Base-by-base conservation (phyloP, 2,113 vertebrate species). In the Percina caprodes region DNA sequence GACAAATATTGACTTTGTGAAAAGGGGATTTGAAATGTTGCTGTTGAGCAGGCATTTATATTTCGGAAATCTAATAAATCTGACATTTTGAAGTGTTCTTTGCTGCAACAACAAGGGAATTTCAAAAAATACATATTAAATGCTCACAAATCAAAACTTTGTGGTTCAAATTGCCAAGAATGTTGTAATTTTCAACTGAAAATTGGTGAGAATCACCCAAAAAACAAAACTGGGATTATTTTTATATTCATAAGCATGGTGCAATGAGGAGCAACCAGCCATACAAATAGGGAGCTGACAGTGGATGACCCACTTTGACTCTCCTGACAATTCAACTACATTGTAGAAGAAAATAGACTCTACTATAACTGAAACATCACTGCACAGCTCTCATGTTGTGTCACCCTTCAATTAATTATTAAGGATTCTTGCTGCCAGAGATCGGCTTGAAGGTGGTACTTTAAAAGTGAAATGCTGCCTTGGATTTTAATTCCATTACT, bases 241-340 rank as follows among this genome's bases (percentile, higher is more conserved):
- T 55, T 65, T 21, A 35, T 24, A 24, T 35, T 10, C 5, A 51
- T 16, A 49, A 19, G 6, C 26, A 14, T 48, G 30, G 4, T 33
- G 46, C 30, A 46, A 11, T 60, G 23, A 71, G 21, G 21, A 62
- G 35, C 39, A 74, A 23, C 33, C 48, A 56, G 65, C 74, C 81
- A 26, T 71, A 18, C 39, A 65, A 49, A 80, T 10, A 30, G n/a
- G 4, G 26, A 70, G 26, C 56, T 45, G 56, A 78, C n/a, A 76
- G 83, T 23, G 39, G 30, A 66, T 87, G 88, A 85, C 85, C 86
- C 81, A 90, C 70, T 87, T 89, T 52, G 19, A 74, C 48, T 81
- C 69, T 49, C 74, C 52, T 23, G 72, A 83, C 77, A 79, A 83
- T 65, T 74, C 63, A 68, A 66, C 42, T n/a, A 55, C 54, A 73